Conservation (phyloP, 2,797 vertebrate species). For the Lithobates pipiens region DNA sequence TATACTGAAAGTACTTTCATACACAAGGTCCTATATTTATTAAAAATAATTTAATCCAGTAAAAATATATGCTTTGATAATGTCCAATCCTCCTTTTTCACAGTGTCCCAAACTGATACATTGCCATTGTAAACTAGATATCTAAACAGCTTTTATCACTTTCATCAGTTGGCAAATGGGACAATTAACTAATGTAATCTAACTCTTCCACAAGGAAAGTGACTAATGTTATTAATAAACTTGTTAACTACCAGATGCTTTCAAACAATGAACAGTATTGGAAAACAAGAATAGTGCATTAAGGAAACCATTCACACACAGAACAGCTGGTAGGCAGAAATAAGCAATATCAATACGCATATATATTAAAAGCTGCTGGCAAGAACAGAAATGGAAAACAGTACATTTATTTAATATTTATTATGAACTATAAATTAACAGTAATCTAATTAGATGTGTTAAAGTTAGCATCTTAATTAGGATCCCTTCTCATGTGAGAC, state of each 20-base stretch:
- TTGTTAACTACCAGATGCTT: background rate
- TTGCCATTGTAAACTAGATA: no score
- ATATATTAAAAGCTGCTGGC: conserved; percentile 5
- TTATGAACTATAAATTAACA: conserved; percentile 25
- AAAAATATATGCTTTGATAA: no score
- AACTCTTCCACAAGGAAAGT: background rate
- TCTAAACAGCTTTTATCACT: no score
- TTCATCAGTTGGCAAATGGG: background rate
- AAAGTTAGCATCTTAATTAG: conserved; percentile 47
- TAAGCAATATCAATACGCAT: conserved; percentile 1
- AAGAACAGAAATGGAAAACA: conserved; percentile 14
- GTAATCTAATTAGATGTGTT: conserved; percentile 47
- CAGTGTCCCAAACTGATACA: no score
- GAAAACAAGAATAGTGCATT: conserved; percentile 14
- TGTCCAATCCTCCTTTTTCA: no score
- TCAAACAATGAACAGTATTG: background rate
- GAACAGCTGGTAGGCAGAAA: conserved; percentile 15
- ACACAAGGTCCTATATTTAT: no score
- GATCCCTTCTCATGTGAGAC: conserved; percentile 33
- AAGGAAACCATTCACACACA: background rate
- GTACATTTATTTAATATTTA: conserved; percentile 23
- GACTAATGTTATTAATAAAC: conserved; percentile 3
- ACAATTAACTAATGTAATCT: background rate
- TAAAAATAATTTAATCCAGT: no score
- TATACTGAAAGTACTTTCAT: no score